These are phyloP conservation scores for Ditula angustiorana DNA, from an alignment of 2,888 invertebrate genomes.

Conservation along the genomic window DNA sequence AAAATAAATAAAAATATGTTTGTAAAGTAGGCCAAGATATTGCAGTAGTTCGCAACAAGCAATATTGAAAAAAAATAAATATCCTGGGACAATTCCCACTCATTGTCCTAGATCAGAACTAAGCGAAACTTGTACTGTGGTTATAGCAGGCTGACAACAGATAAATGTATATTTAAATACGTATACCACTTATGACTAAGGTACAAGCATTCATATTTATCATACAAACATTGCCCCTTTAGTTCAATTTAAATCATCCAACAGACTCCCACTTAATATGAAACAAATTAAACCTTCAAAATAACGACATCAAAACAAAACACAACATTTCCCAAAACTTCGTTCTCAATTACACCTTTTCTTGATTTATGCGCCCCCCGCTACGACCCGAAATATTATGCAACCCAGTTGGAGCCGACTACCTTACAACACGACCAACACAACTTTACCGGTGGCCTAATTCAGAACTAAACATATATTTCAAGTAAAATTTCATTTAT, in stretches of 20 bases:
- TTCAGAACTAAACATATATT: slow-evolving; percentile 10
- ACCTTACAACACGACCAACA: slow-evolving; percentile 29
- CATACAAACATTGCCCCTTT: too few species aligned
- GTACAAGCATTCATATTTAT: too few species aligned
- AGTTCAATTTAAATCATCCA: neutral
- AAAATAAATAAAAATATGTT: too few species aligned
- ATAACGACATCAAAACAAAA: slow-evolving; percentile 32
- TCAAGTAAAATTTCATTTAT: neutral
- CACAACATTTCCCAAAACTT: slow-evolving; percentile 27
- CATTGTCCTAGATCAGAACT: too few species aligned
- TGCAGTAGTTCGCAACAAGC: too few species aligned
- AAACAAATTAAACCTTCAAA: slow-evolving; percentile 47
- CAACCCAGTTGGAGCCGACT: slow-evolving; percentile 36
- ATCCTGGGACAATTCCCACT: too few species aligned
- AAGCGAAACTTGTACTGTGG: too few species aligned
- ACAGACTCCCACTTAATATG: neutral
- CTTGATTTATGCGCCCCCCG: slow-evolving; percentile 61
- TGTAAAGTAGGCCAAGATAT: too few species aligned
- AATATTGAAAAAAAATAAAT: too few species aligned
- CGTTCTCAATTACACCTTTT: slow-evolving; percentile 46
- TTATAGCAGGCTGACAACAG: too few species aligned
- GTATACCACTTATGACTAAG: too few species aligned
- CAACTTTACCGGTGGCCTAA: slow-evolving; percentile 11
- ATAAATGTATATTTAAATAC: too few species aligned
- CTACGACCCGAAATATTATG: slow-evolving; percentile 36